Conservation (phyloP, 2,797 vertebrate species). For the Apogon hyalosoma region DNA sequence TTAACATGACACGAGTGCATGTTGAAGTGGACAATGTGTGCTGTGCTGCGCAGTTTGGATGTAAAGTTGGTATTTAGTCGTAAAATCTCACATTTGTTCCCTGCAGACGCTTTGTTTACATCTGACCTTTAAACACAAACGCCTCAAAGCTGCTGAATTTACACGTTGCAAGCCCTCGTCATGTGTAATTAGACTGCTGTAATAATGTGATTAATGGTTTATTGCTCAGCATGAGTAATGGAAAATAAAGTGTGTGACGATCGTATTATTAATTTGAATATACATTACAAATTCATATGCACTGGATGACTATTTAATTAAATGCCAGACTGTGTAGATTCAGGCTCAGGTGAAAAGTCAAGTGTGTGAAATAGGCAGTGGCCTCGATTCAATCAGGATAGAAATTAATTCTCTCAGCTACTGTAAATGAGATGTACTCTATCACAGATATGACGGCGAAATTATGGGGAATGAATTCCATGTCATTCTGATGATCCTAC, state of each 20-base stretch:
- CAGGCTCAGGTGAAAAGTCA: conserved; percentile 66
- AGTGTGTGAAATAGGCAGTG: conserved; percentile 58
- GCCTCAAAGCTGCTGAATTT: conserved; percentile 52
- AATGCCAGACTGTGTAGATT: conserved; percentile 44
- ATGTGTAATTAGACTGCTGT: conserved; percentile 53
- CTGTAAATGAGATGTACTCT: conserved; percentile 69
- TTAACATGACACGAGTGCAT: conserved; percentile 49
- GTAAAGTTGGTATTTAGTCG: conserved; percentile 18
- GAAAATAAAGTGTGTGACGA: conserved; percentile 39
- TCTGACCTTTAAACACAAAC: conserved; percentile 75
- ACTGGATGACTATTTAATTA: conserved; percentile 59
- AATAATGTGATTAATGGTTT: conserved; percentile 65
- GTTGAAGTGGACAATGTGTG: conserved; percentile 45
- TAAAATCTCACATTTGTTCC: too few species aligned
- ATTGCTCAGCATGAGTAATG: conserved; percentile 37
- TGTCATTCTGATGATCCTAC: conserved; percentile 53
- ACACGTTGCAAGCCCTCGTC: conserved; percentile 49
- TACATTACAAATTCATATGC: conserved; percentile 53
- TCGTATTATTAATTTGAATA: conserved; percentile 61
- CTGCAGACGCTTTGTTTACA: too few species aligned
- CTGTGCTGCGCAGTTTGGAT: conserved; percentile 13
- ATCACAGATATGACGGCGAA: conserved; percentile 63
- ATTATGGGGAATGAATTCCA: conserved; percentile 62
- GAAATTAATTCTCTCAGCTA: conserved; percentile 64
- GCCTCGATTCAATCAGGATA: conserved; percentile 33